Evolutionary conservation across 2,113 vertebrate species (phyloP).

Genomic region (Xerus inauris): DNA sequence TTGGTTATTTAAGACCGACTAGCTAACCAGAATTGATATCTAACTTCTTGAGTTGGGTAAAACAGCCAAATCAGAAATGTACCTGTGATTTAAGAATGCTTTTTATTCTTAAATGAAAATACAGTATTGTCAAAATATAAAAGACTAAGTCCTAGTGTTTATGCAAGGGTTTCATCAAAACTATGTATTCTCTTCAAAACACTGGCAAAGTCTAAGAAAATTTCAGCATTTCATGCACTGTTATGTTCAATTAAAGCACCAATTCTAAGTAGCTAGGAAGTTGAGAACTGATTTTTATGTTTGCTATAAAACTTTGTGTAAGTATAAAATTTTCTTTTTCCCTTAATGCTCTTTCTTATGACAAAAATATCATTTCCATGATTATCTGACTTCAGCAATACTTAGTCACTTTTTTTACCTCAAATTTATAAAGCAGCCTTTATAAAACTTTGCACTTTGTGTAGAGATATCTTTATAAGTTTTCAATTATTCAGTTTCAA

Average conservation of each 20-base stretch:
- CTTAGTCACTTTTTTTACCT: constrained; percentile 80
- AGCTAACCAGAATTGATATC: not conserved
- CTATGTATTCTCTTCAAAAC: constrained; percentile 66
- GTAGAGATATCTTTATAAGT: constrained; percentile 85
- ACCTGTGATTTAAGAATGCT: not conserved
- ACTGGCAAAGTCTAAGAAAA: constrained; percentile 61
- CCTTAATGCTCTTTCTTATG: not conserved
- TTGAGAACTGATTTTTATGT: constrained; percentile 55
- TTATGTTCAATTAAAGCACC: constrained; percentile 1
- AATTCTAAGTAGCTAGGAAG: not conserved
- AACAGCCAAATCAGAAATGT: constrained; percentile 14
- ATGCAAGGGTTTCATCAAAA: constrained; percentile 49
- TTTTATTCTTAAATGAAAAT: not conserved
- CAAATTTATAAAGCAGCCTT: constrained; percentile 78
- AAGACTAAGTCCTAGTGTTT: constrained; percentile 43
- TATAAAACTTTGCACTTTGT: constrained; percentile 81
- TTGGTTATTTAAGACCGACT: not conserved
- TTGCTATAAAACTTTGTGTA: constrained; percentile 67
- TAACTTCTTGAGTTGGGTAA: constrained; percentile 1
- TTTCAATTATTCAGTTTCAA: constrained; percentile 87
- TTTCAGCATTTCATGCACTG: constrained; percentile 35
- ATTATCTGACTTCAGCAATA: constrained; percentile 77
- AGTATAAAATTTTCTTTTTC: constrained; percentile 36
- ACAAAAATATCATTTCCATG: not conserved
- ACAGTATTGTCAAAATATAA: not conserved